phyloP scores from a whole-genome alignment of 1,140 invertebrate genomes.

The Drosophila pseudoobscura region DNA sequence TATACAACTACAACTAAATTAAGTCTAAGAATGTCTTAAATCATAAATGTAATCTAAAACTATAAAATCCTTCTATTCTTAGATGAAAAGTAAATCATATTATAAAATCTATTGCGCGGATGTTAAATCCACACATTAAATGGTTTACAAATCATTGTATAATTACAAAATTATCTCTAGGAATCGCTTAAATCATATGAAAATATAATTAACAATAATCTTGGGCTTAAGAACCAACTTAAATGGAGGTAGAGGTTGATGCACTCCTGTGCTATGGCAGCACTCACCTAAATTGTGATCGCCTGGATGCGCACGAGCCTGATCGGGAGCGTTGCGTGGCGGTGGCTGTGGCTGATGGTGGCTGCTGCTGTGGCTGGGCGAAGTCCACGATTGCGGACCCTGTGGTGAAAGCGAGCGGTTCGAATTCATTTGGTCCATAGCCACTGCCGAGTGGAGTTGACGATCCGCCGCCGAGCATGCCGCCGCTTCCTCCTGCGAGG shows the following conservation, averaged over 20 bases:
- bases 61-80: too few species aligned
- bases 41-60: too few species aligned
- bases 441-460: constrained; percentile 83
- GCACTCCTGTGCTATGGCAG: too few species aligned
- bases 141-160: not conserved
- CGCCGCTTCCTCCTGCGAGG: constrained; percentile 74
- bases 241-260: too few species aligned
- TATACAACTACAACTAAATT: too few species aligned
- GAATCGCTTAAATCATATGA: constrained; percentile 5
- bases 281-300: constrained; percentile 83
- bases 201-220: not conserved
- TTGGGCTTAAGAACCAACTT: not conserved
- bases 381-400: constrained; percentile 86
- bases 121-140: not conserved
- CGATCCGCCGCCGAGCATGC: constrained; percentile 78
- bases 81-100: too few species aligned
- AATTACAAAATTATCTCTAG: not conserved
- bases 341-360: constrained; percentile 63
- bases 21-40: too few species aligned
- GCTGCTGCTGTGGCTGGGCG: constrained; percentile 82
- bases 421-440: constrained; percentile 83
- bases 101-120: too few species aligned
- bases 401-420: constrained; percentile 85
- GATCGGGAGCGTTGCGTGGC: constrained; percentile 81
- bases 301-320: constrained; percentile 84